Percentiles rank a stretch among this genome's conserved stretches.
Conservation (phyloP, 53 echinoderm and acorn worm species). For the Patiria pectinifera region DNA sequence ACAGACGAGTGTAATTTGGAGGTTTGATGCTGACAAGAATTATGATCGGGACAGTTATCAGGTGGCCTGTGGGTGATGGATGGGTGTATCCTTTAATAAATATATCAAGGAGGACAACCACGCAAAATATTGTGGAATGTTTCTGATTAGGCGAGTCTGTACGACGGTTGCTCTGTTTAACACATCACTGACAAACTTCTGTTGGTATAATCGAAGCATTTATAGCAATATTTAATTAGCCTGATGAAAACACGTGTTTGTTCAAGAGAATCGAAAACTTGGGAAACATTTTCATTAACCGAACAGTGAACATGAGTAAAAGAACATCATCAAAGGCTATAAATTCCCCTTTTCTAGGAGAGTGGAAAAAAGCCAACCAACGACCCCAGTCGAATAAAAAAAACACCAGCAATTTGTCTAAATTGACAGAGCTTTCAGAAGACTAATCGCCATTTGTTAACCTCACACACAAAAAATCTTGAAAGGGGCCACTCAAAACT, state of each 20-base stretch:
- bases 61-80: conserved; percentile 45
- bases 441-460: conserved; percentile 20
- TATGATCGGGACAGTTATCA: conserved; percentile 39
- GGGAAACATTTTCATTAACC: neutral
- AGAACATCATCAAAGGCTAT: no score
- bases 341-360: neutral
- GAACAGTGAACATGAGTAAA: no score
- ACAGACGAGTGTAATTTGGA: conserved; percentile 41
- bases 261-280: neutral
- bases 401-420: neutral
- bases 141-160: neutral
- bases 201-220: neutral
- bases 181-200: neutral
- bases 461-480: conserved; percentile 15
- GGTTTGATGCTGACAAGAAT: conserved; percentile 44
- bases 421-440: conserved; percentile 20
- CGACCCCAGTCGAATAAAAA: neutral
- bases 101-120: conserved; percentile 30
- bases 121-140: conserved; percentile 46
- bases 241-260: neutral
- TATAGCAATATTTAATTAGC: neutral
- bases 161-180: neutral
- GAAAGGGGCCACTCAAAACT: neutral
- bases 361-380: neutral
- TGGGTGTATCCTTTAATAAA: conserved; percentile 31